Evolutionary conservation across 1,140 invertebrate species (phyloP), one percentile per base, ranked within the genome.

Genomic region (Scaptomyza montana): DNA sequence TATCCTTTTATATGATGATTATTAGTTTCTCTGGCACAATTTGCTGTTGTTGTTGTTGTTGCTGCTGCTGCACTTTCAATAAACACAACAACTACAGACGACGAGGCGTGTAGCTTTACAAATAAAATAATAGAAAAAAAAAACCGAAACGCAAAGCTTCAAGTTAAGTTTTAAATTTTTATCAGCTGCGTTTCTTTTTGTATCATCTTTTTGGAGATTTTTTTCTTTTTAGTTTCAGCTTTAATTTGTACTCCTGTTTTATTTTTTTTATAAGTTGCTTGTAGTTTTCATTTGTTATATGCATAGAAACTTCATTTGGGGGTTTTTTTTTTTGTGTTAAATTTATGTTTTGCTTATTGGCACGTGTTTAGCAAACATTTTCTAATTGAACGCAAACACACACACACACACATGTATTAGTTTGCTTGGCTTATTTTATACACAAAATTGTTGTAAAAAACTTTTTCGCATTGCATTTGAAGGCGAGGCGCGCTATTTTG

Each of bases 401-500:
- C 45, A 60, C 19, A 59, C 36, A 51, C 46, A 61, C 64, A 21
- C 21, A 43, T 28, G 36, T 1, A 36, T 36, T 64, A 57, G n/a
- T 28, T 30, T 7, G 28, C 54, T 67, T 53, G 63, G 6, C 47
- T 59, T 71, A 55, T 71, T 75, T 71, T 74, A 74, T 70, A 74
- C 66, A 74, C 46, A 74, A 43, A 43, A 64, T 60, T 76, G 71
- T 76, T 76, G 62, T 67, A 50, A 74, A 73, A 84, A 61, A 84
- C 78, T 90, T 87, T 87, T 81, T 82, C 79, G 84, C 79, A 78
- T 87, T 76, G 82, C 82, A 73, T 67, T 64, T 73, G 61, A 62
- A 66, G 67, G 71, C 69, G 78, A 78, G 78, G 68, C 74, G 82
- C 84, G 65, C 55, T 47, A 51, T 67, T 60, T 73, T 69, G 73